Evolutionary conservation across 2,113 vertebrate genomes (phyloP).

Genomic region (Oceanites oceanicus): DNA sequence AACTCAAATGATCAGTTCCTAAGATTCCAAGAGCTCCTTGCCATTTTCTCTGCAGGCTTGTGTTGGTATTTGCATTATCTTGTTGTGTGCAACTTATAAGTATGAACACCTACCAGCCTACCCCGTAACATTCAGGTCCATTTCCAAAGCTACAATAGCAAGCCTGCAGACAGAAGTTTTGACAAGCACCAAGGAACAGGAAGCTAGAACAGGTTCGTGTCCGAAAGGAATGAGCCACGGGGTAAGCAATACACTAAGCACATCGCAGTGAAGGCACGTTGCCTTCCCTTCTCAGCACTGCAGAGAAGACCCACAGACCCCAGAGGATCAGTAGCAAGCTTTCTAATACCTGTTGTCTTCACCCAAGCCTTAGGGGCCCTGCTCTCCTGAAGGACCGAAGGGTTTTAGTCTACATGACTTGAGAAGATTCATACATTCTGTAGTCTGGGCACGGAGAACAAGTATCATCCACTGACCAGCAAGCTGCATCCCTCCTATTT

Average conservation of each 20-base stretch:
- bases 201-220: neutral
- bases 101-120: neutral
- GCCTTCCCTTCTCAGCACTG: neutral
- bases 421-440: neutral
- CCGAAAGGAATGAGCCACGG: neutral
- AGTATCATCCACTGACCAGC: no score
- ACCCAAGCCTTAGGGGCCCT: neutral
- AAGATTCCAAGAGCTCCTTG: neutral
- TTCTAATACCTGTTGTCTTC: neutral
- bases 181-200: neutral
- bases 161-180: neutral
- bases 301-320: neutral
- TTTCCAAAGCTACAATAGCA: neutral
- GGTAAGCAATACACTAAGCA: neutral
- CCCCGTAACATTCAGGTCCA: neutral
- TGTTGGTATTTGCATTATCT: neutral
- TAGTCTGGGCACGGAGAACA: neutral
- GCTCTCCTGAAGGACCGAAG: neutral
- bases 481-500: neutral
- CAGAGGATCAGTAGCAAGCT: neutral
- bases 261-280: accelerated
- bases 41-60: neutral
- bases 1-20: neutral
- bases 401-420: neutral
- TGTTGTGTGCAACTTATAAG: neutral